Percentiles rank a stretch among this genome's conserved stretches.
phyloP scores from a whole-genome alignment of 2,888 invertebrate genomes.

The Himalopsyche japonica region DNA sequence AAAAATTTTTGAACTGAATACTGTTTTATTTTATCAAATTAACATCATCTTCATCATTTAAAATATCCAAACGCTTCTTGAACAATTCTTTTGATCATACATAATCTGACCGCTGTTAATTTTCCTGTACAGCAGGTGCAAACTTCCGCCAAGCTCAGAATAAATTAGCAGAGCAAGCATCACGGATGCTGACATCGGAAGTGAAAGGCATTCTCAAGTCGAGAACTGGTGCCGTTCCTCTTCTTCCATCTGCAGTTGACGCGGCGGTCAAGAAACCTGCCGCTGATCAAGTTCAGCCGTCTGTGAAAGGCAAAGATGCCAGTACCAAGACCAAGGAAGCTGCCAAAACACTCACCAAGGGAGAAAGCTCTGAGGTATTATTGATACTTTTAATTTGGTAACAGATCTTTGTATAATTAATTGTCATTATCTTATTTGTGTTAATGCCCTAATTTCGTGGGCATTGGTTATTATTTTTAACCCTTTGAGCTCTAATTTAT shows the following conservation, averaged over 20 bases:
- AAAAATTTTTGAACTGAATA: no score
- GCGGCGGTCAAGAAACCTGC: background rate
- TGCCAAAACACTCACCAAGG: conserved; percentile 48
- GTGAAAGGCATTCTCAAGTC: conserved; percentile 62
- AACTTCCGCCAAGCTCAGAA: conserved; percentile 45
- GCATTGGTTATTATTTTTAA: no score
- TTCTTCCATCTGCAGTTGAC: conserved; percentile 42
- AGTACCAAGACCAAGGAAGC: background rate
- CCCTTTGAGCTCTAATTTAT: no score
- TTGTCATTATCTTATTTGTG: no score
- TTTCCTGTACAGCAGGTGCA: conserved; percentile 11
- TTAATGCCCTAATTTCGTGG: no score
- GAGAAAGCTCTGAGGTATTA: conserved; percentile 59
- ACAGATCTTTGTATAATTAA: background rate
- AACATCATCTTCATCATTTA: no score
- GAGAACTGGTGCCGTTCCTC: conserved; percentile 56
- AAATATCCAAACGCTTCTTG: no score
- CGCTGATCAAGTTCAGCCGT: background rate
- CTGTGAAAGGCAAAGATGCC: conserved; percentile 5
- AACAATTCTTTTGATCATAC: background rate
- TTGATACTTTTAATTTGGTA: no score
- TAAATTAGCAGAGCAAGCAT: conserved; percentile 57
- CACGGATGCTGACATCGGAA: conserved; percentile 60
- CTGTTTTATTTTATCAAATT: no score
- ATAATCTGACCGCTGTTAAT: background rate